These are phyloP conservation scores for Nomada flava DNA, from an alignment of 2,888 invertebrate genomes.

Conservation along the genomic window DNA sequence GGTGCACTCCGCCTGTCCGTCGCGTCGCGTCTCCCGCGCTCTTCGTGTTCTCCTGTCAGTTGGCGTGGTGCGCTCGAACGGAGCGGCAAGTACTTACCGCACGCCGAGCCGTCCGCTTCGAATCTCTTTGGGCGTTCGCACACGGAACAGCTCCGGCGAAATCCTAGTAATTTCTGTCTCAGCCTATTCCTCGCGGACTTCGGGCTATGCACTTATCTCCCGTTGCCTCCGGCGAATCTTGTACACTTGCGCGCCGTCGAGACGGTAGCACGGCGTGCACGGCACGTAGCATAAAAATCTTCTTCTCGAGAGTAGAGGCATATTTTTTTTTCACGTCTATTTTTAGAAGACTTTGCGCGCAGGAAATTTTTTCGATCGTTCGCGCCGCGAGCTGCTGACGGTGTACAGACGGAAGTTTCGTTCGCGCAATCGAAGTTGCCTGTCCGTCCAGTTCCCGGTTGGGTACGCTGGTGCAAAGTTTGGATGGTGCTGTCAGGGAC, in stretches of 20 bases:
- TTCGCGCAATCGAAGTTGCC: not conserved
- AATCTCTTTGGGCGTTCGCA: not conserved
- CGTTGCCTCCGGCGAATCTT: not conserved
- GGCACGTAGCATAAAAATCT: not conserved
- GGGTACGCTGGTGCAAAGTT: not conserved
- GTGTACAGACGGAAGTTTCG: not conserved
- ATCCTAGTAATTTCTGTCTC: slow-evolving; percentile 25
- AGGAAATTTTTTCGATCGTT: not conserved
- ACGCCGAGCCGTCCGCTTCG: slow-evolving; percentile 8
- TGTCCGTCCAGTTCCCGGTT: not conserved
- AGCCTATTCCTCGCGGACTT: not conserved
- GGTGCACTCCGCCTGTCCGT: slow-evolving; percentile 2
- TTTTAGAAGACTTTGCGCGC: not conserved
- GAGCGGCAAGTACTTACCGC: slow-evolving; percentile 49
- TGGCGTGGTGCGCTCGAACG: slow-evolving; percentile 67
- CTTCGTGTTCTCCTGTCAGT: slow-evolving; percentile 60
- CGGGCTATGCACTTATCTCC: not conserved
- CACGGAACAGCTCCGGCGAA: not conserved
- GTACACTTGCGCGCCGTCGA: not conserved
- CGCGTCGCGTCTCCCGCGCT: slow-evolving; percentile 45
- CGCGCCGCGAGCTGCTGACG: not conserved
- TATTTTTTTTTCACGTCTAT: not conserved
- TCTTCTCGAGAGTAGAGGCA: not conserved
- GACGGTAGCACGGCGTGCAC: not conserved
- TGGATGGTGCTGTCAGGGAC: not conserved